A percentile compares a stretch with the other conserved stretches of the same genome.
Evolutionary conservation across 2,888 invertebrate genomes (phyloP).

Genomic region (Craniophora ligustri): DNA sequence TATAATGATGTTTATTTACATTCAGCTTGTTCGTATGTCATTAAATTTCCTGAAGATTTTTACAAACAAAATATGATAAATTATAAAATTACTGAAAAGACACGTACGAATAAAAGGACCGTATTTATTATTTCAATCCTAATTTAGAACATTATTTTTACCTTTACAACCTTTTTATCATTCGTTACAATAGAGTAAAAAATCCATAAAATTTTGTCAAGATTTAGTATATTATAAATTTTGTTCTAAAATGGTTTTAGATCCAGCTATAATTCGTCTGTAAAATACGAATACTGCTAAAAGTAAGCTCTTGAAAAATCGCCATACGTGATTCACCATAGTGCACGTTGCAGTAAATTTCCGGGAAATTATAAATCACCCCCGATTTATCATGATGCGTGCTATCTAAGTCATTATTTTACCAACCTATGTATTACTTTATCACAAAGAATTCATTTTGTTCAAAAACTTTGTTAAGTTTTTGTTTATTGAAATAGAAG

Average conservation of each 20-base stretch:
- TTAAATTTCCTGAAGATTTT: too few species aligned
- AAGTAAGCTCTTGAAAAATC: constrained; percentile 45
- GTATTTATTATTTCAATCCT: too few species aligned
- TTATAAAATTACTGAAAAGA: too few species aligned
- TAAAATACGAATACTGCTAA: constrained; percentile 35
- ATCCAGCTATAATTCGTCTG: constrained; percentile 41
- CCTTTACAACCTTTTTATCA: too few species aligned
- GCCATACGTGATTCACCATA: constrained; percentile 39
- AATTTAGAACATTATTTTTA: not conserved
- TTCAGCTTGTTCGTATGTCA: too few species aligned
- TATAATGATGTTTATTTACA: too few species aligned
- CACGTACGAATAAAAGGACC: too few species aligned
- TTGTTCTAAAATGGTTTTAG: constrained; percentile 23
- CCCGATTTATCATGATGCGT: constrained; percentile 28
- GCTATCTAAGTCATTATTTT: constrained; percentile 34
- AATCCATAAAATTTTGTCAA: constrained; percentile 3
- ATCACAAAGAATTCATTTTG: constrained; percentile 2
- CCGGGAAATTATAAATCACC: constrained; percentile 30
- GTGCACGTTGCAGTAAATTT: constrained; percentile 49
- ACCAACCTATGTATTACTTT: constrained; percentile 4
- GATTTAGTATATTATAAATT: constrained; percentile 4
- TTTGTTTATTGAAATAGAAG: too few species aligned
- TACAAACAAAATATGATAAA: too few species aligned
- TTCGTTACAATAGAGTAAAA: too few species aligned
- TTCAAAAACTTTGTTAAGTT: too few species aligned